Conservation (phyloP, 2,797 vertebrate species). For the Thalassophryne amazonica region DNA sequence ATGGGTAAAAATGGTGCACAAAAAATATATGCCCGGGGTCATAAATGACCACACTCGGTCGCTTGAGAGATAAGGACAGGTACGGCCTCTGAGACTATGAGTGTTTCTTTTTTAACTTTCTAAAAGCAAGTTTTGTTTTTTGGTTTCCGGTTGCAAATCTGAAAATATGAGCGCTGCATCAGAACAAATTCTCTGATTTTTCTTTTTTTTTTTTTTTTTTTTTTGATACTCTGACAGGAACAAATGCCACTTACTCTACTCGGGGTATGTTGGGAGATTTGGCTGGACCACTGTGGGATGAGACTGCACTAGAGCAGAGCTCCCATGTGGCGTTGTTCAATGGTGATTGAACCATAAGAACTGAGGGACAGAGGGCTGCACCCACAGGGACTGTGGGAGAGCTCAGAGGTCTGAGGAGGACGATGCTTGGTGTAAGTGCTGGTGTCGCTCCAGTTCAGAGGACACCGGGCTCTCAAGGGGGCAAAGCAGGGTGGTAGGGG, state of each 20-base stretch:
- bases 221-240: too few species aligned
- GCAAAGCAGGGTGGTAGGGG: conserved; percentile 20
- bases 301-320: conserved; percentile 31
- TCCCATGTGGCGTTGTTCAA: conserved; percentile 64
- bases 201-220: too few species aligned
- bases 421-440: conserved; percentile 50
- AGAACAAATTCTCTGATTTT: too few species aligned
- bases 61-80: too few species aligned
- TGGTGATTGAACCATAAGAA: conserved; percentile 71
- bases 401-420: conserved; percentile 55
- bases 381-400: conserved; percentile 64
- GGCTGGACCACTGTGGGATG: conserved; percentile 20
- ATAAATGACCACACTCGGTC: too few species aligned
- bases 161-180: too few species aligned
- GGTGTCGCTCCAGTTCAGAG: conserved; percentile 64
- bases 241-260: background rate
- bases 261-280: conserved; percentile 12
- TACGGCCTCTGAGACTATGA: too few species aligned
- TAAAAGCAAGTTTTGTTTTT: too few species aligned
- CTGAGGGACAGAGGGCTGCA: conserved; percentile 60
- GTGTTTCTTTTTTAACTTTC: too few species aligned
- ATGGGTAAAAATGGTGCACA: too few species aligned
- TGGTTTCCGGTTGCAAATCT: too few species aligned
- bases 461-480: conserved; percentile 44
- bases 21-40: too few species aligned